Evolutionary conservation across 2,797 vertebrate species (phyloP).

Genomic region (Alosa sapidissima): DNA sequence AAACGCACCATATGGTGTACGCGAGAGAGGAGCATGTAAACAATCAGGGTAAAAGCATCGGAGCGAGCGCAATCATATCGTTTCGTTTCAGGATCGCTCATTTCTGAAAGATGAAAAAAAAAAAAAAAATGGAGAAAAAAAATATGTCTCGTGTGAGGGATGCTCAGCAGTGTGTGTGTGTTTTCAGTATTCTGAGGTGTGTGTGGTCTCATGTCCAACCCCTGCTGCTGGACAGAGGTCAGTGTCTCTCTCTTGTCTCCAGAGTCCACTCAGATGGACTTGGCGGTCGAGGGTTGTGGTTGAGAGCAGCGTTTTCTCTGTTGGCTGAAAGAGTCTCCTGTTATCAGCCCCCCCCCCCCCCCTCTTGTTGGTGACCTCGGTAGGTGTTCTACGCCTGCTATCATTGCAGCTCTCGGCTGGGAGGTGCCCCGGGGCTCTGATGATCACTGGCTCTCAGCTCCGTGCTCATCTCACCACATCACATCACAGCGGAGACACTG

Average conservation of each 20-base stretch:
- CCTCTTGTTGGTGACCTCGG: not conserved
- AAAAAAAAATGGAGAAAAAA: constrained; percentile 48
- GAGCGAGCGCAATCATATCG: constrained; percentile 61
- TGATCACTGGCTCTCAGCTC: not conserved
- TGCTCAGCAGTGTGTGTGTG: constrained; percentile 37
- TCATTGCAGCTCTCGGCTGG: not conserved
- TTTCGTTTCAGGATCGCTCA: constrained; percentile 55
- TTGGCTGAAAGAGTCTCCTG: not conserved
- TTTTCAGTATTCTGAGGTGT: not conserved
- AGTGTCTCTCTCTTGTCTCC: not conserved
- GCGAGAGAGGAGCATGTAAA: constrained; percentile 70
- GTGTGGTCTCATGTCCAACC: not conserved
- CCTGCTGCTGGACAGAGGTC: constrained; percentile 5
- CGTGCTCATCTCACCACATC: not conserved
- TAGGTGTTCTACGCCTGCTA: constrained; percentile 13
- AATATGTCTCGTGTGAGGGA: not conserved
- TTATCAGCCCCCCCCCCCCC: not conserved
- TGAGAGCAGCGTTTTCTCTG: not conserved
- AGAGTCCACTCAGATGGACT: constrained; percentile 15
- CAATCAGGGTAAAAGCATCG: constrained; percentile 79
- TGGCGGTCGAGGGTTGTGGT: constrained; percentile 18
- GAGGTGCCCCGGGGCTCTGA: not conserved
- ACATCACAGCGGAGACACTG: not conserved
- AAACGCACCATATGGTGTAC: constrained; percentile 75
- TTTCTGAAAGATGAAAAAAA: constrained; percentile 64